Base-by-base conservation (phyloP, 1,140 invertebrate species). In the Heliconius himera region DNA sequence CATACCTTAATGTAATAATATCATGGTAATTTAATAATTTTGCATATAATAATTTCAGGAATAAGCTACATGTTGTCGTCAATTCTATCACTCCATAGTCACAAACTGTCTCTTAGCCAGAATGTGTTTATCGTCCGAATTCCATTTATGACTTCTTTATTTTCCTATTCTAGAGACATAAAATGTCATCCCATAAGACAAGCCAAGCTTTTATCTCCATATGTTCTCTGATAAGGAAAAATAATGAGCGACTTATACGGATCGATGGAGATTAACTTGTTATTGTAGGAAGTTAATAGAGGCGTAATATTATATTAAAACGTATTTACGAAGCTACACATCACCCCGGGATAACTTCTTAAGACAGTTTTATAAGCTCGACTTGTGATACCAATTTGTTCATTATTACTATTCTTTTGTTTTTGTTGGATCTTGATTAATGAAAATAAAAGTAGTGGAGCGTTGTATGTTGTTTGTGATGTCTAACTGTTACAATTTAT, bases 111-210 rank as follows among this genome's bases (percentile, higher is more conserved):
- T 77, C 72, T 56, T 74, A 83, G 80, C 84, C 83, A 85, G 82
- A 87, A 87, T 90, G 89, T 93, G 89, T 93, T 93, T 93, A 92
- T 92, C 88, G 86, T 88, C 86, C 82, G 81, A 90, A 84, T 89
- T 77, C 83, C 88, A 90, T 92, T 90, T 91, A 91, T 90, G 90
- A 90, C 85, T 93, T 92, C 91, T 87, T 93, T 93, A 93, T 92
- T 92, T 92, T 87, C 88, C 90, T 92, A 92, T 92, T 92, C 88
- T 89, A 87, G 84, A 84, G 85, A 91, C 89, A 92, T 92, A 92
- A 92, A 93, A 91, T 87, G 89, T 90, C 91, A 87, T 90, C 90
- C 41, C 85, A 85, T 84, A 87, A 87, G 86, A 90, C 90, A 91
- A 85, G 89, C 81, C 80, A 74, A 79, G 83, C 83, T 84, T 92